Percentiles rank a stretch among this genome's conserved stretches.
Conservation (phyloP, 2,113 vertebrate species). For the Accipiter cooperii region DNA sequence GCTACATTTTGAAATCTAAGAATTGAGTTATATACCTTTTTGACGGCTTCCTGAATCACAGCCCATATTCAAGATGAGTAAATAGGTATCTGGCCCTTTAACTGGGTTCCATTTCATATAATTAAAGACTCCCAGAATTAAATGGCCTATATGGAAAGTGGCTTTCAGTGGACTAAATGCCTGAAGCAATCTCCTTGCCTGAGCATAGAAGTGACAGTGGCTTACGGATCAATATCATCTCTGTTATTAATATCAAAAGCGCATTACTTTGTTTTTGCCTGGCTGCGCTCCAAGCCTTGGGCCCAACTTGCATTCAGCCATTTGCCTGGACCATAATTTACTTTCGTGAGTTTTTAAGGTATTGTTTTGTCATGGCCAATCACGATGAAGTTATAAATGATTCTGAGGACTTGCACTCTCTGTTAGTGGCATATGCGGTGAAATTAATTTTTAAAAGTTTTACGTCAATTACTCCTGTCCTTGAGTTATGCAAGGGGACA, state of each 20-base stretch:
- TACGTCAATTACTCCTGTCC: constrained; percentile 92
- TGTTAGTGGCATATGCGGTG: constrained; percentile 81
- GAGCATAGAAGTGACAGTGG: constrained; percentile 79
- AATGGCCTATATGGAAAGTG: constrained; percentile 92
- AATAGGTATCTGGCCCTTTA: constrained; percentile 76
- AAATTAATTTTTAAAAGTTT: constrained; percentile 98
- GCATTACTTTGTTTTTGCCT: constrained; percentile 97
- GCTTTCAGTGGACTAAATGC: constrained; percentile 89
- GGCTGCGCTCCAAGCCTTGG: constrained; percentile 81
- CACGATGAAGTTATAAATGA: constrained; percentile 98
- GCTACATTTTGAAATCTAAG: constrained; percentile 69
- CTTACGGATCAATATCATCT: constrained; percentile 95
- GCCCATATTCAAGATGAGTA: constrained; percentile 64
- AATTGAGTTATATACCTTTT: constrained; percentile 76
- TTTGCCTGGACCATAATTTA: constrained; percentile 98
- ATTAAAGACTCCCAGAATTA: constrained; percentile 95
- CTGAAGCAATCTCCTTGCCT: constrained; percentile 84
- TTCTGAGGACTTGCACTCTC: constrained; percentile 83
- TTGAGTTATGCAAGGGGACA: constrained; percentile 88
- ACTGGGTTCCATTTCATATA: constrained; percentile 90
- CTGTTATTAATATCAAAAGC: constrained; percentile 99
- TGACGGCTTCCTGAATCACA: constrained; percentile 77
- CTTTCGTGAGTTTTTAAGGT: constrained; percentile 99
- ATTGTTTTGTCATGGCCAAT: constrained; percentile 99
- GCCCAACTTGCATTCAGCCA: constrained; percentile 78